Evolutionary conservation across 2,888 invertebrate genomes (phyloP).

Genomic region (Tachina lurida): DNA sequence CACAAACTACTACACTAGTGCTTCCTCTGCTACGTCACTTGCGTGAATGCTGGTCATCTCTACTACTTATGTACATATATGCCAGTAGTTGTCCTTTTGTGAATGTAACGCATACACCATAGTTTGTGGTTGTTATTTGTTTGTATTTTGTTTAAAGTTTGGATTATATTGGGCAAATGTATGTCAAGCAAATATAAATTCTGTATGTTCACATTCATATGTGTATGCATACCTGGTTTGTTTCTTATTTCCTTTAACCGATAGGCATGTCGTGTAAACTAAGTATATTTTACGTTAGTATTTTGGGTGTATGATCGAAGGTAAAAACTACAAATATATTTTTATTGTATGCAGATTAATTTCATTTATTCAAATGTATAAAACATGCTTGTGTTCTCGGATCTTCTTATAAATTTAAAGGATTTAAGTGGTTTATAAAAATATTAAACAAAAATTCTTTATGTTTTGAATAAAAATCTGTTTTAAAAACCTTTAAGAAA

Average conservation of each 20-base stretch:
- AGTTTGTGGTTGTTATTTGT: constrained; percentile 73
- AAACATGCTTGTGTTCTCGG: not conserved
- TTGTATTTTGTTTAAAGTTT: constrained; percentile 78
- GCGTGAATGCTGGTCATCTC: not conserved
- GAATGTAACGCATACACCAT: constrained; percentile 42
- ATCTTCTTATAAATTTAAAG: not conserved
- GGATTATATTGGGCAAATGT: constrained; percentile 79
- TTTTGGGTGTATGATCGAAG: constrained; percentile 43
- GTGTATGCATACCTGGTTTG: not conserved
- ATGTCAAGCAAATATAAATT: constrained; percentile 74
- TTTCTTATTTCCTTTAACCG: not conserved
- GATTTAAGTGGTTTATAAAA: not conserved
- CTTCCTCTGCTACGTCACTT: not conserved
- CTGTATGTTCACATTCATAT: constrained; percentile 22
- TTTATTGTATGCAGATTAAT: not conserved
- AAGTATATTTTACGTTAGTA: constrained; percentile 11
- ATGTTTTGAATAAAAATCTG: too few species aligned
- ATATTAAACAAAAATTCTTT: too few species aligned
- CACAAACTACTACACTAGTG: too few species aligned
- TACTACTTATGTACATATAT: constrained; percentile 5
- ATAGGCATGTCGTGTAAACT: constrained; percentile 19
- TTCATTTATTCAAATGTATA: not conserved
- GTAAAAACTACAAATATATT: constrained; percentile 22
- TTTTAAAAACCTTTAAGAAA: too few species aligned
- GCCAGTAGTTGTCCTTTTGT: constrained; percentile 33